Percentiles rank a stretch among this genome's conserved stretches.
Evolutionary conservation across 2,113 vertebrate species (phyloP).

Genomic region (Nibea albiflora): DNA sequence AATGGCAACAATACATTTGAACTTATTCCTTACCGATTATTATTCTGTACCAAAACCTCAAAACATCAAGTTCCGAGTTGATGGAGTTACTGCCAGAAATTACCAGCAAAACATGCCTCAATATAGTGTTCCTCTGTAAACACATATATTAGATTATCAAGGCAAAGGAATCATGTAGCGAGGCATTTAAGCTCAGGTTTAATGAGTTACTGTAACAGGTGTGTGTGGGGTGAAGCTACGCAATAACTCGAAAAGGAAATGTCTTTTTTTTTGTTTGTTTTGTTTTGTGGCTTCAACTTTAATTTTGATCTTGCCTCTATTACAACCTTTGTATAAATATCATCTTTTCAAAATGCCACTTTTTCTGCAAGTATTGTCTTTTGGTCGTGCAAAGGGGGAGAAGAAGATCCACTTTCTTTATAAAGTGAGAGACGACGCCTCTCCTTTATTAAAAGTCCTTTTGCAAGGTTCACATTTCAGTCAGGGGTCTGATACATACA

Average conservation of each 20-base stretch:
- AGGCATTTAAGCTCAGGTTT: constrained; percentile 29
- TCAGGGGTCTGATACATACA: constrained; percentile 56
- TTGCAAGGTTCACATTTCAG: constrained; percentile 66
- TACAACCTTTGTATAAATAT: constrained; percentile 42
- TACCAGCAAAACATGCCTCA: constrained; percentile 33
- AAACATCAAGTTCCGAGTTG: constrained; percentile 21
- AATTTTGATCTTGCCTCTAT: constrained; percentile 26
- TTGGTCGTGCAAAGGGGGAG: constrained; percentile 58
- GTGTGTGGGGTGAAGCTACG: constrained; percentile 21
- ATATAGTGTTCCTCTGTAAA: constrained; percentile 25
- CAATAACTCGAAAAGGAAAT: constrained; percentile 39
- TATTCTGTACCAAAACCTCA: constrained; percentile 23
- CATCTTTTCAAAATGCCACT: constrained; percentile 66
- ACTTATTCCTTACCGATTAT: constrained; percentile 2
- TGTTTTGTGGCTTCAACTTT: constrained; percentile 54
- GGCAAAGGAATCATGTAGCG: constrained; percentile 30
- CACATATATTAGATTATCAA: constrained; percentile 43
- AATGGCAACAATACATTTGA: constrained; percentile 57
- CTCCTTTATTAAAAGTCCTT: constrained; percentile 59
- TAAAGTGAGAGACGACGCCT: constrained; percentile 56
- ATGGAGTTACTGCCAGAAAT: constrained; percentile 11
- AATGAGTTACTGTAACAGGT: constrained; percentile 25
- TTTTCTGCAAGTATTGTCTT: constrained; percentile 64
- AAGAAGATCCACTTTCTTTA: constrained; percentile 55
- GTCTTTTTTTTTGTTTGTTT: constrained; percentile 37